These are phyloP conservation scores for Strigamia maritima DNA, from an alignment of 2,888 invertebrate species.

Conservation along the genomic window DNA sequence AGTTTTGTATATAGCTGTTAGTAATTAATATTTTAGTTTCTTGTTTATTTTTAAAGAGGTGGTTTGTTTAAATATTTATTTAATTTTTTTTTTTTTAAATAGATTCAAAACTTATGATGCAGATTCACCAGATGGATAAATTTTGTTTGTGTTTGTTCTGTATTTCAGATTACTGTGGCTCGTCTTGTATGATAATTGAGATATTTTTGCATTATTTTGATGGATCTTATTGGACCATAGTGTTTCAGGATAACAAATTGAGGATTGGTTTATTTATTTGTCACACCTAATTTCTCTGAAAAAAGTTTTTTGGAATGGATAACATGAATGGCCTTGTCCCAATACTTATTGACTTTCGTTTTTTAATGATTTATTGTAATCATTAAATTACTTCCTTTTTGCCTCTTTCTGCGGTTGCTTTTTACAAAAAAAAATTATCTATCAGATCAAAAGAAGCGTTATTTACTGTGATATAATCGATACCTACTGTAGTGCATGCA, in stretches of 20 bases:
- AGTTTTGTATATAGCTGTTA: too few species aligned
- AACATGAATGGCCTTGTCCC: slow-evolving; percentile 9
- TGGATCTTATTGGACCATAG: neutral
- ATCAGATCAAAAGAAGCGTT: slow-evolving; percentile 1
- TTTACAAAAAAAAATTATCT: neutral
- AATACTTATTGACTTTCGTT: neutral
- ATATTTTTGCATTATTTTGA: neutral
- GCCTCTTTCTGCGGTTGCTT: neutral
- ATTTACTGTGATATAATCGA: neutral
- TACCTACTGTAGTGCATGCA: neutral
- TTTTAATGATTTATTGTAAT: slow-evolving; percentile 33
- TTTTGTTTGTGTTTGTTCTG: neutral
- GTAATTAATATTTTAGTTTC: neutral
- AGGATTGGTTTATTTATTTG: slow-evolving; percentile 19
- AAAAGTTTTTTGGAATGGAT: neutral
- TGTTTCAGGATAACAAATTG: slow-evolving; percentile 7
- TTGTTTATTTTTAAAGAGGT: neutral
- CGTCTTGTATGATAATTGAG: neutral
- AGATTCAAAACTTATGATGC: too few species aligned
- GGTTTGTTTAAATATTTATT: neutral
- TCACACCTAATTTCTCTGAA: slow-evolving; percentile 1
- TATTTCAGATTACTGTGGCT: neutral
- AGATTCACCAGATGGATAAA: neutral
- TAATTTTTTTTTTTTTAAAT: neutral
- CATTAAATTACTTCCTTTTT: neutral